Percentiles rank a stretch among this genome's conserved stretches.
phyloP scores from a whole-genome alignment of 2,888 invertebrate genomes.

The Monoplex corrugatus region DNA sequence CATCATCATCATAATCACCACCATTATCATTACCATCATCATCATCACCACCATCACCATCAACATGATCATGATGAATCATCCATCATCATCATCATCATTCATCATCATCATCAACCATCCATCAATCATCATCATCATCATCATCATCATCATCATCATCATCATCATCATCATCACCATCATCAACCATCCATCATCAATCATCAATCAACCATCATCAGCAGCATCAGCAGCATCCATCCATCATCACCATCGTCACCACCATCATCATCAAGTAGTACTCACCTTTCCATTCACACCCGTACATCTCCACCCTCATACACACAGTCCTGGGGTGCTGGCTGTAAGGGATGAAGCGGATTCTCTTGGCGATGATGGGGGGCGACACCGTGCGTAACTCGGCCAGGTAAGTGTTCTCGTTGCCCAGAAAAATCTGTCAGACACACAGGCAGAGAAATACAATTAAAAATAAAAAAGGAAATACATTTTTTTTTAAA shows the following conservation, averaged over 20 bases:
- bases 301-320: conserved; percentile 93
- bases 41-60: conserved; percentile 15
- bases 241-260: background rate
- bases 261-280: background rate
- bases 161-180: background rate
- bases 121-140: background rate
- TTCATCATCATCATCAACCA: background rate
- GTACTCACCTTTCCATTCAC: conserved; percentile 88
- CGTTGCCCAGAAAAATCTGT: conserved; percentile 91
- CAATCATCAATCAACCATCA: background rate
- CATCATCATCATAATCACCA: conserved; percentile 6
- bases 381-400: conserved; percentile 89
- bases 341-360: conserved; percentile 92
- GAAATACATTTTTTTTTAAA: no score
- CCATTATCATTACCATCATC: background rate
- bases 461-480: background rate
- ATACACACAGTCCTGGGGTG: conserved; percentile 93
- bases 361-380: conserved; percentile 91
- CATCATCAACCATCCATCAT: background rate
- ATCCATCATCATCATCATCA: background rate
- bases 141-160: background rate
- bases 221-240: background rate
- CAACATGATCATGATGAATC: background rate
- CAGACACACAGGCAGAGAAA: background rate
- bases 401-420: conserved; percentile 92